phyloP scores from a whole-genome alignment of 2,113 vertebrate genomes.

The Forbesichthys agassizii region DNA sequence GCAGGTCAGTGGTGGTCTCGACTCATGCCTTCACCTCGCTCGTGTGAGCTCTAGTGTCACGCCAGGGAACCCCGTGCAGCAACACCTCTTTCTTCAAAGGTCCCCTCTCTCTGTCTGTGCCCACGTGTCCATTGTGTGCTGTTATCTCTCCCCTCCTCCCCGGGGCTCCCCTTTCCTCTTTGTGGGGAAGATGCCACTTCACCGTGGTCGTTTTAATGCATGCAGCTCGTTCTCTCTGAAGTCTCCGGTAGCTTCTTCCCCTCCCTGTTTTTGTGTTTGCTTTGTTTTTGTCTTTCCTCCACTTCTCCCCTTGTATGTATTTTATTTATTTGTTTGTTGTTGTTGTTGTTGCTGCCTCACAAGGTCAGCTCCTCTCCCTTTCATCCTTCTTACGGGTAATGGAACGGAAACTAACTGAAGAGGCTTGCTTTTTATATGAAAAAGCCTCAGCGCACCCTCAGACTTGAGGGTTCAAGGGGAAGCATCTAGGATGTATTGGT shows the following conservation, averaged over 20 bases:
- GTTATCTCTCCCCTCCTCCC: conserved; percentile 52
- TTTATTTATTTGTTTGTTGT: conserved; percentile 7
- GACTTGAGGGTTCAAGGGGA: conserved; percentile 57
- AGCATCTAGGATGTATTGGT: conserved; percentile 49
- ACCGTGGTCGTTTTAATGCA: conserved; percentile 46
- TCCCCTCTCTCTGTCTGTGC: conserved; percentile 35
- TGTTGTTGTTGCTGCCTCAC: conserved; percentile 44
- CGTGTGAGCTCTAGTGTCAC: no score
- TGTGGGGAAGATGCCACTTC: conserved; percentile 50
- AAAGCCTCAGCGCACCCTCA: conserved; percentile 30
- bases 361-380: conserved; percentile 60
- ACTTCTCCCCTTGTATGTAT: conserved; percentile 5
- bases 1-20: conserved; percentile 78
- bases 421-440: conserved; percentile 46
- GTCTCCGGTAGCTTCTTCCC: conserved; percentile 28
- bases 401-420: conserved; percentile 54
- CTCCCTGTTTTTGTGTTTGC: conserved; percentile 17
- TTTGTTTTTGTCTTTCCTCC: background rate
- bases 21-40: background rate
- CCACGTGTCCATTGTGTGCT: conserved; percentile 60
- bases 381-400: conserved; percentile 49
- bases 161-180: conserved; percentile 24
- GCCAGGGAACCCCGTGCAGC: conserved; percentile 15
- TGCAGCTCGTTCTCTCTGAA: conserved; percentile 32
- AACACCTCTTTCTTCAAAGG: conserved; percentile 13